A percentile compares a stretch with the other conserved stretches of the same genome.
Evolutionary conservation across 92 coral and sea anemone species (phyloP).

Genomic region (Phenganax marumi): DNA sequence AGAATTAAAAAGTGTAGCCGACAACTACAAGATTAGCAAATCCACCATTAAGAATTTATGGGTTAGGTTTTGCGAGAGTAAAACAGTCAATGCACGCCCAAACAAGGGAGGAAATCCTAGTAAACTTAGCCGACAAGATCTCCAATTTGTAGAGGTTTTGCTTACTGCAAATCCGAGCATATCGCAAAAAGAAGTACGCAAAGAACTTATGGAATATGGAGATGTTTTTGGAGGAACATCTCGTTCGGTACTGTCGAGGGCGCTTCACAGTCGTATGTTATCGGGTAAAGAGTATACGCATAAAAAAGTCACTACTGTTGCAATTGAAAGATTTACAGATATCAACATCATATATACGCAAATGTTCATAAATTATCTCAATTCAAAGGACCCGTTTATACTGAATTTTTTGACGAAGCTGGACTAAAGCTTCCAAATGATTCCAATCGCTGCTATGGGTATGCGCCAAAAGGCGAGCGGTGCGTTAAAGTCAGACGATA

Average conservation of each 20-base stretch:
- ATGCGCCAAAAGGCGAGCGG: constrained; percentile 24
- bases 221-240: constrained; percentile 53
- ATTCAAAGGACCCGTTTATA: constrained; percentile 28
- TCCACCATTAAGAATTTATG: constrained; percentile 19
- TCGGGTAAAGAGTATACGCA: constrained; percentile 42
- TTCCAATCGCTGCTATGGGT: constrained; percentile 28
- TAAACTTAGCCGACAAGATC: neutral
- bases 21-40: neutral
- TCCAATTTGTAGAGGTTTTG: constrained; percentile 28
- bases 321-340: constrained; percentile 42
- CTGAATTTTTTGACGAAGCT: constrained; percentile 44
- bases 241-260: constrained; percentile 40
- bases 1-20: constrained; percentile 16
- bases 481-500: constrained; percentile 37
- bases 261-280: constrained; percentile 35
- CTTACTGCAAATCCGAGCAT: constrained; percentile 45
- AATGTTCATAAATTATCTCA: constrained; percentile 32
- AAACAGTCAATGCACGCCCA: constrained; percentile 14
- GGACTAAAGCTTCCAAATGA: constrained; percentile 23
- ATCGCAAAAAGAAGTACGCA: constrained; percentile 35
- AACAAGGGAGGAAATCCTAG: constrained; percentile 22
- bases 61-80: constrained; percentile 3
- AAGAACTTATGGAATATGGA: constrained; percentile 32
- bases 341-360: constrained; percentile 45
- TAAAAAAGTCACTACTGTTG: constrained; percentile 39